Base-by-base conservation (phyloP, 2,888 invertebrate genomes). In the Fragum fragum region DNA sequence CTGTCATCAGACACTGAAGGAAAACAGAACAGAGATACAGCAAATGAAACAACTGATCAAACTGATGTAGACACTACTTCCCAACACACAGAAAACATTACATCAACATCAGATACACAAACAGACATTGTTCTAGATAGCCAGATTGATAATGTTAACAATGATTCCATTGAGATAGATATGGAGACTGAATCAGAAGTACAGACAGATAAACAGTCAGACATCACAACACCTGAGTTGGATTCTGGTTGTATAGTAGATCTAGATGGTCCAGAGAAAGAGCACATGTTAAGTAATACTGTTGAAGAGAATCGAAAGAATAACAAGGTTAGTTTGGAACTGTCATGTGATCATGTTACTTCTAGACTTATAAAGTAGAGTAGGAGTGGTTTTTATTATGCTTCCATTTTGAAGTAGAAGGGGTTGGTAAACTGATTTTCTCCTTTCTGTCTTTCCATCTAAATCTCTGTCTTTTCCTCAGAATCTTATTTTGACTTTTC, bases 111-210 rank as follows among this genome's bases (percentile, higher is more conserved):
- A 26, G 29, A 57, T 21, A 29, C 16, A 53, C 23, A 63, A 72
- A 23, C 23, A 66, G 39, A 28, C 47, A 14, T 9, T 5, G n/a
- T 16, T 47, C 7, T 47, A 3, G 47, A 14, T 47, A 14, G 47
- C 14, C 2, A n/a, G n/a, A 14, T 16, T 47, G 47, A 18, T 16
- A 14, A n/a, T 47, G 47, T 47, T 14, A 47, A 47, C 47, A 47
- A 3, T 47, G 66, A 26, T 23, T 7, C 18, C 23, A 21, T 14
- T 26, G 47, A 39, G 42, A 18, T n/a, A 39, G 26, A 52, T 26
- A 53, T 68, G 55, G 75, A 75, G 68, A 23, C 29, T 18, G 75
- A 75, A 23, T 29, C 21, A 16, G 42, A 70, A 53, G 53, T 32
- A 47, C 28, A n/a, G 32, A 70, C 26, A 26, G 53, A 75, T 29